These are phyloP conservation scores for Holothuria scabra DNA, from an alignment of 53 echinoderm and acorn worm genomes.

Conservation along the genomic window DNA sequence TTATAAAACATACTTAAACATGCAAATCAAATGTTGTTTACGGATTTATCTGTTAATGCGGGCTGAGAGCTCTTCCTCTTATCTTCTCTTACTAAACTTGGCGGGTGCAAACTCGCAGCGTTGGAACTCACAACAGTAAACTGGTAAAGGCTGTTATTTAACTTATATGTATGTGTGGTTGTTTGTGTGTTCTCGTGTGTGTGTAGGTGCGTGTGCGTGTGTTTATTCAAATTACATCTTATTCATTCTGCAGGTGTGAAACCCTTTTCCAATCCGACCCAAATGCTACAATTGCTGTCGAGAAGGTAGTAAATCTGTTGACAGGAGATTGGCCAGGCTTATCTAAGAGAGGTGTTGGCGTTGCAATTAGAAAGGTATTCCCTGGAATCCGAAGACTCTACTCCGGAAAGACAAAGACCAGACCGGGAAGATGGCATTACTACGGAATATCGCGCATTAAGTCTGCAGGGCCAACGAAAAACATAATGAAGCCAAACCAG, in stretches of 20 bases:
- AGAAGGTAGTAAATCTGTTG: constrained; percentile 10
- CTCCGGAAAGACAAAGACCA: constrained; percentile 23
- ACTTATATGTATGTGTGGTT: not conserved
- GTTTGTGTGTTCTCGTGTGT: constrained; percentile 7
- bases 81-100: too few relatives aligned
- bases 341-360: constrained; percentile 16
- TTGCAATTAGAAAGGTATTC: constrained; percentile 10
- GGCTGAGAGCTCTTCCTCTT: too few relatives aligned
- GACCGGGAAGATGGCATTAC: constrained; percentile 16
- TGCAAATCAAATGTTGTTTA: too few relatives aligned
- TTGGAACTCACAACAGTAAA: constrained; percentile 18
- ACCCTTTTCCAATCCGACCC: constrained; percentile 10
- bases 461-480: not conserved
- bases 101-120: not conserved
- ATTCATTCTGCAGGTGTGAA: constrained; percentile 18
- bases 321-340: not conserved
- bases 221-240: not conserved
- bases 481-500: too few relatives aligned
- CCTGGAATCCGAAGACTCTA: constrained; percentile 7
- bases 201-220: not conserved
- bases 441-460: constrained; percentile 23
- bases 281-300: not conserved
- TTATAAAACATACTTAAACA: too few relatives aligned
- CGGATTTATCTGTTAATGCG: too few relatives aligned
- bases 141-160: not conserved